These are phyloP conservation scores for Phorcus lineatus DNA, from an alignment of 2,888 invertebrate genomes.

Conservation along the genomic window DNA sequence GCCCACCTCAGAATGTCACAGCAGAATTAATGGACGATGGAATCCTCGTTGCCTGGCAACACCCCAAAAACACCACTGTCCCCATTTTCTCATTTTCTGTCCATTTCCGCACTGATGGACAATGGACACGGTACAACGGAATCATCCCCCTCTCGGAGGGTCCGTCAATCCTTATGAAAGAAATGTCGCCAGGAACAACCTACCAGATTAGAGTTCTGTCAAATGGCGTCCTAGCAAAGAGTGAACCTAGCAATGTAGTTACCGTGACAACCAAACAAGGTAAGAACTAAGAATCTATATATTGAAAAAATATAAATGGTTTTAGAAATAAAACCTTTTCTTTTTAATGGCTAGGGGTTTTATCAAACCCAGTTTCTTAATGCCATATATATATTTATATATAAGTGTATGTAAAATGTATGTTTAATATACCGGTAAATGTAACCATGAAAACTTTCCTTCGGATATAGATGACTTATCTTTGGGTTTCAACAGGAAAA, in stretches of 20 bases:
- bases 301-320: too few species aligned
- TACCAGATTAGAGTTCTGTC: conserved; percentile 62
- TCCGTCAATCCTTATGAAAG: conserved; percentile 36
- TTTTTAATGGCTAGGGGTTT: too few species aligned
- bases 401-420: too few species aligned
- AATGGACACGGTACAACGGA: conserved; percentile 41
- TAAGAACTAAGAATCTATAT: too few species aligned
- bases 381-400: too few species aligned
- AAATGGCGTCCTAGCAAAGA: conserved; percentile 59
- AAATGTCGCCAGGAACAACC: conserved; percentile 44
- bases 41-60: conserved; percentile 84
- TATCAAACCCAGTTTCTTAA: too few species aligned
- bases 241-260: conserved; percentile 54
- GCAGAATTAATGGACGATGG: conserved; percentile 92
- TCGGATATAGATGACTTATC: too few species aligned
- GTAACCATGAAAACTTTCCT: too few species aligned
- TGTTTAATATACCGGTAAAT: too few species aligned
- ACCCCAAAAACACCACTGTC: conserved; percentile 62
- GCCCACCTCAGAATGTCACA: conserved; percentile 91
- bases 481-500: too few species aligned
- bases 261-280: conserved; percentile 50
- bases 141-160: conserved; percentile 32
- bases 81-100: conserved; percentile 68
- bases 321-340: too few species aligned
- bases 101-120: conserved; percentile 51